A percentile compares a stretch with the other conserved stretches of the same genome.
Conservation (phyloP, 2,113 vertebrate species). For the Trematomus loennbergii region DNA sequence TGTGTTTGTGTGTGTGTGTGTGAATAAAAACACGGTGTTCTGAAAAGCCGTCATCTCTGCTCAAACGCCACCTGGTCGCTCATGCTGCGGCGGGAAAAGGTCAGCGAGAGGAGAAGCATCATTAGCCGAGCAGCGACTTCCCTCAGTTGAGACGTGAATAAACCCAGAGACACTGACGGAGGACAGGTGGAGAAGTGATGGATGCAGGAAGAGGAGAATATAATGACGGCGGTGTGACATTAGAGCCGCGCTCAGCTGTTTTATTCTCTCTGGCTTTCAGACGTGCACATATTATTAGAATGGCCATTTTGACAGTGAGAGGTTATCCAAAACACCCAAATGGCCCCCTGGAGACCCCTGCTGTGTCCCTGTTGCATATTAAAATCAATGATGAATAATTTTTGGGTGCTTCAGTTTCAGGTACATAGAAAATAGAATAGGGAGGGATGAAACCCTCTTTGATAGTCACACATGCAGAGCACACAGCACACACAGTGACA, state of each 20-base stretch:
- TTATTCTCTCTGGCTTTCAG: neutral
- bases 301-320: neutral
- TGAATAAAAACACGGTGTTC: neutral
- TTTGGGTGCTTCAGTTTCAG: neutral
- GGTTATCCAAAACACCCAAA: constrained; percentile 5
- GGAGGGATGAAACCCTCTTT: too few species aligned
- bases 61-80: constrained; percentile 30
- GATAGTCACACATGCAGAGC: too few species aligned
- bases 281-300: constrained; percentile 11
- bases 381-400: neutral
- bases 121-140: constrained; percentile 47
- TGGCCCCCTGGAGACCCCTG: neutral
- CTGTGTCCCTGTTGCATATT: neutral
- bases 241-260: neutral
- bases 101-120: constrained; percentile 49
- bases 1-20: neutral
- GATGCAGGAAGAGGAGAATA: constrained; percentile 49
- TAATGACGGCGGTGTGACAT: constrained; percentile 40
- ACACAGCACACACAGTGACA: too few species aligned
- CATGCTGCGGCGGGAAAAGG: constrained; percentile 49
- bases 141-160: constrained; percentile 25
- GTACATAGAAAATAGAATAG: too few species aligned
- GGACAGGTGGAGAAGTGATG: constrained; percentile 25
- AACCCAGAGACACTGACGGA: constrained; percentile 26
- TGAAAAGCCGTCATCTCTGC: neutral